Base-by-base conservation (phyloP, 2,113 vertebrate species). In the Varanus komodoensis region DNA sequence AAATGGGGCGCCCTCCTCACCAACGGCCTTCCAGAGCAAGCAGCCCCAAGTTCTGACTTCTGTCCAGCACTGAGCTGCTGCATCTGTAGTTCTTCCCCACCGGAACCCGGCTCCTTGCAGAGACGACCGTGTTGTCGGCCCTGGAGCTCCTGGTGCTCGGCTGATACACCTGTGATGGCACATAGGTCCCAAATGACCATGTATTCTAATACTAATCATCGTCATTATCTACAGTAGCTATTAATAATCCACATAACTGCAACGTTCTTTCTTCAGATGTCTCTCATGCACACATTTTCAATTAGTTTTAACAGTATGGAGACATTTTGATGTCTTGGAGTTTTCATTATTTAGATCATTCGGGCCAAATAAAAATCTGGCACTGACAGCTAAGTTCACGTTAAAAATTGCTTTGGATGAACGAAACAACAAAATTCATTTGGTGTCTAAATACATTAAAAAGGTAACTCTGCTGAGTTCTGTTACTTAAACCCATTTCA, bases 401-500 rank as follows among this genome's bases (percentile, higher is more conserved):
- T 89, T 68, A 77, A 77, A 89, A 68, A 54, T 34, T 67, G 44
- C 82, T 84, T 89, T 89, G 19, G 82, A 89, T 78, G 69, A 77
- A 84, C 29, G 44, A 52, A 89, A 89, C 82, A 68, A 78, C 73
- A 67, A 84, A 15, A 52, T 78, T 50, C 71, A 27, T 77, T 75
- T 48, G n/a, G 52, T 32, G 38, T 61, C n/a, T 84, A 38, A 64
- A 48, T n/a, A 8, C 25, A 6, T 48, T 61, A 64, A 84, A 50
- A 25, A 15, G 38, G 38, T 44, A 44, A 44, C 38, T 44, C 38
- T 44, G 38, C 38, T 44, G 38, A 86, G 86, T 77, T 84, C 69
- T 84, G 67, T 87, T 86, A 92, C 87, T 67, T 92, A 88, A 82
- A 54, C 87, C 57, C 82, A 89, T 93, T 88, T 93, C 92, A 94